Conservation (phyloP, 2,113 vertebrate species). For the Pampusana beccarii region DNA sequence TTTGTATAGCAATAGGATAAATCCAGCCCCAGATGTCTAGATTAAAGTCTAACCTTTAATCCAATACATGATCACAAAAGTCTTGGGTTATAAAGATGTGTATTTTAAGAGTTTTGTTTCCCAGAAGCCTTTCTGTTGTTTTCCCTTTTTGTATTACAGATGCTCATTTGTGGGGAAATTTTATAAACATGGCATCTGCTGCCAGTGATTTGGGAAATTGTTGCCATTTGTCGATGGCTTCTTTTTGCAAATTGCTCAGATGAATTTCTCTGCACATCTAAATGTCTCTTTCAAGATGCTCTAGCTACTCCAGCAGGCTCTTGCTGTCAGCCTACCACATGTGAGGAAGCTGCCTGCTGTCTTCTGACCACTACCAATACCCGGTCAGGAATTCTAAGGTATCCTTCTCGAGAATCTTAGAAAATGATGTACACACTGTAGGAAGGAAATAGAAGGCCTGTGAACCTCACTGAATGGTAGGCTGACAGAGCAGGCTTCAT, state of each 20-base stretch:
- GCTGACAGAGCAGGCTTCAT: not conserved
- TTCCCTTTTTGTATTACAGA: not conserved
- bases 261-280: not conserved
- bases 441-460: not conserved
- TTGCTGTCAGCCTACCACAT: not conserved
- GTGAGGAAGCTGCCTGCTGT: not conserved
- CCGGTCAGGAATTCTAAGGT: not conserved
- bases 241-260: not conserved
- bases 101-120: not conserved
- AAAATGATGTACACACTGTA: rapidly evolving
- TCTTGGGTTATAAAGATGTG: not conserved
- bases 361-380: not conserved
- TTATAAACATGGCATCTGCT: conserved; percentile 1
- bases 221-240: not conserved
- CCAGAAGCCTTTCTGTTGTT: not conserved
- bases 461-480: not conserved
- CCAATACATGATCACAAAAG: not conserved
- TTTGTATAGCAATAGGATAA: not conserved
- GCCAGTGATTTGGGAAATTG: not conserved
- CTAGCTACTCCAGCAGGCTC: not conserved
- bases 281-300: not conserved
- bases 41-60: conserved; percentile 8
- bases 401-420: not conserved
- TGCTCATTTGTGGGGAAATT: not conserved
- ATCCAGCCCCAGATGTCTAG: not conserved